Evolutionary conservation across 1,140 invertebrate genomes (phyloP), one percentile per base, ranked within the genome.

Genomic region (Lepidurus couesii): DNA sequence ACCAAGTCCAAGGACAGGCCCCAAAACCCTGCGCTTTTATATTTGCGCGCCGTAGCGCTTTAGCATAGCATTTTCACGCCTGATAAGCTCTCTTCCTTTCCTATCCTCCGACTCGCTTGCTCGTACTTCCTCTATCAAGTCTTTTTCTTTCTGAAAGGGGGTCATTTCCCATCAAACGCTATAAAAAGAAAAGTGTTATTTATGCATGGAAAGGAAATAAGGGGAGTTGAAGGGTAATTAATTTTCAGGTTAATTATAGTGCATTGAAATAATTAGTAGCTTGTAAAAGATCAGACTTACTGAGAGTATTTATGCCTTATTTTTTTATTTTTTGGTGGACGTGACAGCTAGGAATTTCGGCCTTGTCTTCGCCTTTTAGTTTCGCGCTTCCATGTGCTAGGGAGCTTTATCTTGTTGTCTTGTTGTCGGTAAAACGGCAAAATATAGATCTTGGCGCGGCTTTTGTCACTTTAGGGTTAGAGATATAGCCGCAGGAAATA

Each of bases 371-470:
- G 53, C 9, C 53, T 65, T 65, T 65, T 65, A 7, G 53, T 65
- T 65, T 47, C 53, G 9, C 53, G 21, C 53, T 65, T 65, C 53
- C 53, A 21, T 11, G 53, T 65, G 53, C 53, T 65, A 65, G 9
- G 53, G 53, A 21, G 34, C 34, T 21, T 65, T 65, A 65, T 65
- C 53, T 21, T 13, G 53, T 65, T 13, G 21, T 65, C 53, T 21
- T 65, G 53, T 65, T 65, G 53, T 65, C 16, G 16, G 53, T 21
- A n/a, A 10, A 65, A 65, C 21, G 53, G 53, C 53, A 65, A 65
- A 65, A 65, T 65, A 65, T 65, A 65, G 53, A 65, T 65, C 53
- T 65, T 65, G 53, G 53, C 53, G 53, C 53, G 53, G 53, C 53
- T 65, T 65, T 65, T 65, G 16, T 65, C 13, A 65, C 13, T 65